Base-by-base conservation (phyloP, 2,113 vertebrate genomes). In the Petaurus breviceps region DNA sequence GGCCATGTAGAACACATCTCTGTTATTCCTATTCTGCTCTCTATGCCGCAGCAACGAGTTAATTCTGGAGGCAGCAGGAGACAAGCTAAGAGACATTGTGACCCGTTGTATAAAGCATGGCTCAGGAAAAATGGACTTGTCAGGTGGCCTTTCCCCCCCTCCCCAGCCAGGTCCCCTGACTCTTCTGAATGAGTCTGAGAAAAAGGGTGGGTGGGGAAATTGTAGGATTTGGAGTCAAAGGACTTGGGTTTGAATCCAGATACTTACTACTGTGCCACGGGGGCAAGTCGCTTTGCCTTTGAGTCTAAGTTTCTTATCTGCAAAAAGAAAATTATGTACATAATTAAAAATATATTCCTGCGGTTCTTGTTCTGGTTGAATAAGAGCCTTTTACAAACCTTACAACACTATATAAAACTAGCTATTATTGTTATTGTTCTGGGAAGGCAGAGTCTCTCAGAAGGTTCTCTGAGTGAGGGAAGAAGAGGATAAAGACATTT, bases 21-120 rank as follows among this genome's bases (percentile, higher is more conserved):
- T 97, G 95, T 96, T 84, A 97, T 97, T 94, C n/a, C 47, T 8
- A 2, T 28, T n/a, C 96, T 91, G 91, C 47, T 47, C 47, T 92
- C 53, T 47, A 22, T 47, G 54, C 28, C 0, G 47, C 47, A 28
- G 47, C 46, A 51, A 50, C 11, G 55, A 50, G 90, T 94, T 94
- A 84, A 94, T 96, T 92, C 90, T 54, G 55, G 55, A 0, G 90
- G 95, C 94, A 49, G 55, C 57, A 8, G 68, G 68, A 1, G 51
- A 92, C 92, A 94, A 91, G 46, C 51, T 77, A 8, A 25, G 19
- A 84, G 43, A 51, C 92, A 3, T 23, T 19, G 10, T 0, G 24
- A 54, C 51, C 55, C 53, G 14, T 93, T 22, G 51, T 0, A 0
- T 89, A 91, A 43, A 92, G 37, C 51, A 3, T 49, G 77, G 68